Base-by-base conservation (phyloP, 1,140 invertebrate genomes). In the Lasioglossum albipes region DNA sequence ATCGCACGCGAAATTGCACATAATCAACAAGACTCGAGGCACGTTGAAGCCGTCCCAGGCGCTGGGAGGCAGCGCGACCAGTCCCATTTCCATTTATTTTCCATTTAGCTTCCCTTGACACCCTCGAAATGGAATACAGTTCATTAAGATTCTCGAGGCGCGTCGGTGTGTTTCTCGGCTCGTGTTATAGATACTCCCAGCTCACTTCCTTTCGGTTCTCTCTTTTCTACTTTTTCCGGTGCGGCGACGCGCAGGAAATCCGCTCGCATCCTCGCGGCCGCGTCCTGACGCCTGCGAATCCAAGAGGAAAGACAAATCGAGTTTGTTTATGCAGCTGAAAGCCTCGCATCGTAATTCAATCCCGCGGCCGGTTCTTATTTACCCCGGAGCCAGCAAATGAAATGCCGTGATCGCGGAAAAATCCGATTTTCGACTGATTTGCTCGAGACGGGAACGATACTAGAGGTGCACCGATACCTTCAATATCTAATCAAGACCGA, bases 71-170 rank as follows among this genome's bases (percentile, higher is more conserved):
- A 12, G 18, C 6, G 6, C 6, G 6, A 41, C 20, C 20, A n/a
- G 57, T n/a, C 57, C 41, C 42, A 42, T 70, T 70, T 64, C n/a
- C 68, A 71, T 78, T 72, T 72, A 71, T 64, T 72, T 64, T 65
- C 59, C 68, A 54, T 72, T 64, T 72, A 61, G 68, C 31, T 12
- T 10, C 27, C 13, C 67, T 18, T 45, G 67, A 78, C 69, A 16
- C 22, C n/a, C 16, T 10, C 12, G 70, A 52, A 66, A 66, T 57
- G 70, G 49, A 45, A 52, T 22, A n/a, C 22, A 16, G 22, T 66
- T 66, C 71, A 79, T 79, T 66, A 59, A 22, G 36, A 74, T 79
- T 79, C 77, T 57, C 27, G 62, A 2, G n/a, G 1, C 52, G 62
- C 31, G 31, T 36, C 20, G 22, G 13, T 2, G 41, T 74, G 54